Percentiles rank a stretch among this genome's conserved stretches.
Conservation (phyloP, 2,888 invertebrate genomes). For the Lithophane leautieri region DNA sequence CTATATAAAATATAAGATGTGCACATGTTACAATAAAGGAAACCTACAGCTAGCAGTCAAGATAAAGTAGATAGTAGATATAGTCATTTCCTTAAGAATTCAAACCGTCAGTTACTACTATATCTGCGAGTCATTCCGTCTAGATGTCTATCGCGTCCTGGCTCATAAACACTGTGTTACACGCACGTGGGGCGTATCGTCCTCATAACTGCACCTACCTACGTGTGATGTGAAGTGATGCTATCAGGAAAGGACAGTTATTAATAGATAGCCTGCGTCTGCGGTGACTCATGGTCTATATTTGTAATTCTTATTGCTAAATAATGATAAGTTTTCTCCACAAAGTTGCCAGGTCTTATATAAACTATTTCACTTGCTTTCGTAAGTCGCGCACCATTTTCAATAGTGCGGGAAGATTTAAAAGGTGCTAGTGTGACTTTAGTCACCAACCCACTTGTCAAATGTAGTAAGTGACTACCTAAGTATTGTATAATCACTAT, state of each 20-base stretch:
- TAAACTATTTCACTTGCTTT: neutral
- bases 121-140: constrained; percentile 30
- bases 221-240: constrained; percentile 17
- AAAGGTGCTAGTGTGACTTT: neutral
- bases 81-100: constrained; percentile 4
- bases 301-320: constrained; percentile 38
- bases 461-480: neutral
- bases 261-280: constrained; percentile 27
- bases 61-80: too few species aligned
- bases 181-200: constrained; percentile 29
- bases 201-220: neutral
- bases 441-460: neutral
- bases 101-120: constrained; percentile 3
- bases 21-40: constrained; percentile 1
- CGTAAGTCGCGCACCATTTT: neutral
- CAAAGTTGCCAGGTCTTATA: constrained; percentile 8
- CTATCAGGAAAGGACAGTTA: constrained; percentile 48
- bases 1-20: neutral
- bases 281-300: constrained; percentile 37
- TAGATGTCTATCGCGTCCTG: constrained; percentile 34
- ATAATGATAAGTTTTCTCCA: constrained; percentile 28
- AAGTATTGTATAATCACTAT: too few species aligned
- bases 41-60: neutral
- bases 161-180: constrained; percentile 20
- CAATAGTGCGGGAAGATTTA: neutral